Evolutionary conservation across 2,797 vertebrate genomes (phyloP).

Genomic region (Cirrhinus molitorella): DNA sequence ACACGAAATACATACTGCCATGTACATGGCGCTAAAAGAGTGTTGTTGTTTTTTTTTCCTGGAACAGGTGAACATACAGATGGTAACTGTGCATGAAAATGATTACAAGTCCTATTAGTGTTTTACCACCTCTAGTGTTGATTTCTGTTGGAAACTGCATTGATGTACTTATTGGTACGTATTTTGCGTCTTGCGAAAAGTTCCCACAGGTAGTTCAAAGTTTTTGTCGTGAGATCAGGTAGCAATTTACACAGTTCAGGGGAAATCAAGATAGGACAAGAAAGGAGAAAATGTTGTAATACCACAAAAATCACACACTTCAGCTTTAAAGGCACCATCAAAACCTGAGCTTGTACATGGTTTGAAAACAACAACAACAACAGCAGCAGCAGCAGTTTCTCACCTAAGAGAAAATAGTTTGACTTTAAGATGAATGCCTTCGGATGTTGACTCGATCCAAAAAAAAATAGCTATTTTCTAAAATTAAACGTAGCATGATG

Average conservation of each 20-base stretch:
- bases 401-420: constrained; percentile 15
- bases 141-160: no score
- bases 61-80: no score
- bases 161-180: no score
- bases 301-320: background rate
- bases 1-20: no score
- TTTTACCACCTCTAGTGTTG: no score
- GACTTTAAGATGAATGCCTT: constrained; percentile 18
- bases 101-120: no score
- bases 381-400: constrained; percentile 18
- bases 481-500: background rate
- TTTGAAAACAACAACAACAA: background rate
- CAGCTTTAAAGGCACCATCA: background rate
- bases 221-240: no score
- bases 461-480: constrained; percentile 16
- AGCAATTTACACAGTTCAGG: background rate
- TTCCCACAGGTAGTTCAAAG: no score
- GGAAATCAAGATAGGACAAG: background rate
- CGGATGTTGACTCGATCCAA: background rate
- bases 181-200: no score
- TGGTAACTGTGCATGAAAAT: no score
- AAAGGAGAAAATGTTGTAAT: background rate
- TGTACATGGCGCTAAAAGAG: no score
- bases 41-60: no score
- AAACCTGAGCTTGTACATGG: background rate